Evolutionary conservation across 2,888 invertebrate genomes (phyloP).

Genomic region (Coenonympha arcania): DNA sequence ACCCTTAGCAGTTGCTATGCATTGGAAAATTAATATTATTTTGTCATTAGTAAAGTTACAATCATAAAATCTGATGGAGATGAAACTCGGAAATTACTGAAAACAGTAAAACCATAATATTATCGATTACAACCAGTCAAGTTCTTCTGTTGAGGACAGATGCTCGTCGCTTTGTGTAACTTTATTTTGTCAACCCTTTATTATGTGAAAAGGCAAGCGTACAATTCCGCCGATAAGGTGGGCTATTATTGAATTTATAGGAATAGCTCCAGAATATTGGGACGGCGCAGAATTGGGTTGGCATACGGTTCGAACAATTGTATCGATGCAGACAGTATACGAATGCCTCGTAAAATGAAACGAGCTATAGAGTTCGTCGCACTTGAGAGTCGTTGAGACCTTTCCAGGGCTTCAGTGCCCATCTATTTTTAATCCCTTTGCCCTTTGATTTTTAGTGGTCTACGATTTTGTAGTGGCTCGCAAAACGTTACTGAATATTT

Average conservation of each 20-base stretch:
- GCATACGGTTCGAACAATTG: constrained; percentile 35
- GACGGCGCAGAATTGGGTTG: constrained; percentile 36
- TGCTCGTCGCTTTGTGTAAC: too few species aligned
- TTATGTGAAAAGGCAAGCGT: not conserved
- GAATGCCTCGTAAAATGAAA: constrained; percentile 49
- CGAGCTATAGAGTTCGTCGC: constrained; percentile 32
- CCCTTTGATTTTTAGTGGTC: constrained; percentile 2
- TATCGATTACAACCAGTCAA: too few species aligned
- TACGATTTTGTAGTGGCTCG: not conserved
- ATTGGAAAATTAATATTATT: too few species aligned
- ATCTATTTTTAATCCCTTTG: constrained; percentile 20
- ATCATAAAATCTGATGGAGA: too few species aligned
- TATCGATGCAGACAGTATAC: constrained; percentile 39
- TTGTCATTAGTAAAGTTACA: too few species aligned
- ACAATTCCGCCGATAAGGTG: not conserved
- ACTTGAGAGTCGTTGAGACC: constrained; percentile 42
- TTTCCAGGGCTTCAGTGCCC: constrained; percentile 29
- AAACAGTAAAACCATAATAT: too few species aligned
- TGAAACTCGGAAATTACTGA: too few species aligned
- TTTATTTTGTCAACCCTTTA: too few species aligned
- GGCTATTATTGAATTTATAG: constrained; percentile 28
- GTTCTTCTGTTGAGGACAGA: too few species aligned
- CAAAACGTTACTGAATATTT: not conserved
- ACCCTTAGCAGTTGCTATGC: too few species aligned
- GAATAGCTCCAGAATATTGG: constrained; percentile 18